Percentiles rank a stretch among this genome's conserved stretches.
Evolutionary conservation across 1,140 invertebrate genomes (phyloP).

Genomic region (Zaprionus lachaisei): DNA sequence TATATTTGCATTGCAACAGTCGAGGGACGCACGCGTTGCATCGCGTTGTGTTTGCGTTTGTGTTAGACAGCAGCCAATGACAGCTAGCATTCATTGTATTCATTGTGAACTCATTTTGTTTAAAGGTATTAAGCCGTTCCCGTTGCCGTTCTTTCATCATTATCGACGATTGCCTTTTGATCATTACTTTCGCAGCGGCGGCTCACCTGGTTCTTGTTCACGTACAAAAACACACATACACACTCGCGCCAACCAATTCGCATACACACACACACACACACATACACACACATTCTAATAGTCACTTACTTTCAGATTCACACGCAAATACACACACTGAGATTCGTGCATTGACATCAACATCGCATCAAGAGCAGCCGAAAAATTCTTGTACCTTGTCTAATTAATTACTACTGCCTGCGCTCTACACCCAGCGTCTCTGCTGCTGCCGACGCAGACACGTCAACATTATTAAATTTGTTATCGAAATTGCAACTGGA

Average conservation of each 20-base stretch:
- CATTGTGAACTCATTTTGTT: background rate
- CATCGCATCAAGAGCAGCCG: conserved; percentile 27
- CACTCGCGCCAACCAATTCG: background rate
- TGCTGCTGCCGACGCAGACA: conserved; percentile 22
- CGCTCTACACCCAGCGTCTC: conserved; percentile 15
- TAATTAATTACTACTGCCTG: conserved; percentile 20
- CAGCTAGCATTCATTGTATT: conserved; percentile 14
- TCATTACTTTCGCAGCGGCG: conserved; percentile 52
- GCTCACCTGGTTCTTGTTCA: conserved; percentile 46
- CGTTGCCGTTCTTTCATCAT: conserved; percentile 41
- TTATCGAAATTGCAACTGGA: conserved; percentile 7
- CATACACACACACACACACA: conserved; percentile 6
- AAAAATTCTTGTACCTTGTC: conserved; percentile 49
- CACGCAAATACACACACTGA: conserved; percentile 28
- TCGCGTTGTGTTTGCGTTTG: conserved; percentile 9
- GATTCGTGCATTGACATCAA: conserved; percentile 36
- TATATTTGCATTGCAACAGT: conserved; percentile 45
- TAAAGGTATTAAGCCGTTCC: conserved; percentile 3
- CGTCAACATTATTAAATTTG: conserved; percentile 60
- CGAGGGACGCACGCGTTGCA: conserved; percentile 19
- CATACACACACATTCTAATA: conserved; percentile 14
- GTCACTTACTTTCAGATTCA: conserved; percentile 42
- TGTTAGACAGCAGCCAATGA: conserved; percentile 6
- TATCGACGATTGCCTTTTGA: conserved; percentile 63
- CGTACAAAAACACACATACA: conserved; percentile 8